Conservation (phyloP, 2,888 invertebrate genomes). For the Phrixothrix hirtus region DNA sequence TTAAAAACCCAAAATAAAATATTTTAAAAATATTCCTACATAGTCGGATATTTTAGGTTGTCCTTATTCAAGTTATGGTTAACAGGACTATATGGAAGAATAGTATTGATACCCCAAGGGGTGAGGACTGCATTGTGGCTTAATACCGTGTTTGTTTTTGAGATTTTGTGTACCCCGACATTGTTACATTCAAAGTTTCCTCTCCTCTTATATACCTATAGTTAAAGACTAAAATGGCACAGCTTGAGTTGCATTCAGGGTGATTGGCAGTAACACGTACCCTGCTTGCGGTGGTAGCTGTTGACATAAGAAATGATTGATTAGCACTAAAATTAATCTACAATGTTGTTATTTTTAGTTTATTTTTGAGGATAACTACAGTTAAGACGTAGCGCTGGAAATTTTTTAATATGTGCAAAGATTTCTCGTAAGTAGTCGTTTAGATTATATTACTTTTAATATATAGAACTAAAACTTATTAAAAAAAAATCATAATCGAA, state of each 20-base stretch:
- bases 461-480: too few species aligned
- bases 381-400: too few species aligned
- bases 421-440: too few species aligned
- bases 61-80: conserved; percentile 19
- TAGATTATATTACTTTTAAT: too few species aligned
- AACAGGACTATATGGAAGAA: conserved; percentile 10
- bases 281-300: conserved; percentile 39
- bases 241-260: conserved; percentile 14
- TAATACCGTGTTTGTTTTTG: conserved; percentile 52
- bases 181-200: conserved; percentile 37
- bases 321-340: conserved; percentile 48
- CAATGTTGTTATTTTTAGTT: conserved; percentile 9
- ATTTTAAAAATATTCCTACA: too few species aligned
- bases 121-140: conserved; percentile 44
- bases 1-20: too few species aligned
- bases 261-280: conserved; percentile 43
- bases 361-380: too few species aligned
- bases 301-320: conserved; percentile 52
- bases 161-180: conserved; percentile 49
- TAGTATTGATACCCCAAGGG: conserved; percentile 32
- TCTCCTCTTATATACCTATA: conserved; percentile 11
- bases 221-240: conserved; percentile 28
- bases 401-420: too few species aligned
- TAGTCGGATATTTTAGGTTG: background rate
- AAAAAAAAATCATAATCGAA: too few species aligned